phyloP scores from a whole-genome alignment of 2,113 vertebrate species.

The Verasper variegatus region DNA sequence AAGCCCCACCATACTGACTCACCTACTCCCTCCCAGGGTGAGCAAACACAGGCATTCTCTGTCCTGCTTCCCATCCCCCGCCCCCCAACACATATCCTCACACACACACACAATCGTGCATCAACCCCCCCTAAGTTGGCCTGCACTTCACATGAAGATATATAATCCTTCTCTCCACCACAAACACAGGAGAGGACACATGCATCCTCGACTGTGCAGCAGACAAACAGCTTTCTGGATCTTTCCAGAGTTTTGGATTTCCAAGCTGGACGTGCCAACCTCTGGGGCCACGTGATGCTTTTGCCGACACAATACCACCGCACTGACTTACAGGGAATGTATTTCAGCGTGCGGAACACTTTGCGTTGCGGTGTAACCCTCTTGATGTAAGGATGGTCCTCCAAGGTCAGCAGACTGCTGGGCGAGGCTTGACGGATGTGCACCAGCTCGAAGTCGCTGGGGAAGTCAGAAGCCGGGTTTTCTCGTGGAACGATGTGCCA shows the following conservation, averaged over 20 bases:
- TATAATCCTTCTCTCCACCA: conserved; percentile 37
- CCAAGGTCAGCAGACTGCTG: conserved; percentile 87
- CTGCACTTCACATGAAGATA: conserved; percentile 32
- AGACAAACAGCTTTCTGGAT: conserved; percentile 23
- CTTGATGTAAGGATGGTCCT: conserved; percentile 97
- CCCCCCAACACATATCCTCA: neutral
- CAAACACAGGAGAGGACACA: conserved; percentile 27
- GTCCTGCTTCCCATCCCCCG: conserved; percentile 46
- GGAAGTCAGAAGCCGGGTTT: conserved; percentile 96
- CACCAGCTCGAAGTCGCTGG: conserved; percentile 97
- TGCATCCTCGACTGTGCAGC: conserved; percentile 4
- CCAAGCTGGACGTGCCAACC: neutral
- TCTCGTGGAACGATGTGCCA: conserved; percentile 95
- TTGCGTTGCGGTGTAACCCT: conserved; percentile 94
- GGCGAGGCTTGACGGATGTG: conserved; percentile 90
- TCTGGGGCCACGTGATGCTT: neutral
- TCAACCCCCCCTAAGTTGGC: conserved; percentile 29
- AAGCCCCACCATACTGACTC: conserved; percentile 46
- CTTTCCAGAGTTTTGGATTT: conserved; percentile 22
- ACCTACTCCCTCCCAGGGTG: conserved; percentile 34
- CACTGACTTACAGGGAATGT: conserved; percentile 86
- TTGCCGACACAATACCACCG: neutral
- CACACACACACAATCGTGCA: neutral
- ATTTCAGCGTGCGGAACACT: conserved; percentile 94
- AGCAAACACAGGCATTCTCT: conserved; percentile 64